Conservation (phyloP, 2,797 vertebrate species). For the Enteromius viviparus region DNA sequence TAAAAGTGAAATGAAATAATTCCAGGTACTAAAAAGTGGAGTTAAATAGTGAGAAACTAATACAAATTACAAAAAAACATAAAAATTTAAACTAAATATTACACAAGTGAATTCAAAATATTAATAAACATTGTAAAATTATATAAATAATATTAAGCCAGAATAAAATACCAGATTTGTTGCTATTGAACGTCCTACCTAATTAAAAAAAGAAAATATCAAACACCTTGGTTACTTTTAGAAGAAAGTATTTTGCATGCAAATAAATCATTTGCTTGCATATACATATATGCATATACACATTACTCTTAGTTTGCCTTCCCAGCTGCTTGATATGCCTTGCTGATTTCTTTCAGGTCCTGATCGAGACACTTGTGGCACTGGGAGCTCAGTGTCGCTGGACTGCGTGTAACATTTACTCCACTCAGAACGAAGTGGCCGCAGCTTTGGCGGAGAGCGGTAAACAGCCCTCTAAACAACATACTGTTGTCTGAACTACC, state of each 20-base stretch:
- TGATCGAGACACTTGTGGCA: slow-evolving; percentile 96
- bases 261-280: neutral
- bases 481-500: neutral
- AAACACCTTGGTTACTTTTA: neutral
- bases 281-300: too few relatives aligned
- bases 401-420: slow-evolving; percentile 99
- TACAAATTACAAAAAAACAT: neutral
- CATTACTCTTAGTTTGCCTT: neutral
- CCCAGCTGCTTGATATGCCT: neutral
- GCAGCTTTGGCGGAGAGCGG: slow-evolving; percentile 93
- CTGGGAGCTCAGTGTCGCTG: slow-evolving; percentile 97
- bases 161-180: neutral
- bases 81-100: neutral
- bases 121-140: neutral
- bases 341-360: slow-evolving; percentile 77
- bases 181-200: neutral
- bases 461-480: slow-evolving; percentile 63
- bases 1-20: too few relatives aligned
- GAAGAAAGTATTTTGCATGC: neutral
- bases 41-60: too few relatives aligned
- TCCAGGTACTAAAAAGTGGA: too few relatives aligned
- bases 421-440: slow-evolving; percentile 97
- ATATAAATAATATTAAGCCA: neutral
- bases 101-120: neutral
- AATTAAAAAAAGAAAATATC: neutral